Percentiles rank a stretch among this genome's conserved stretches.
Evolutionary conservation across 2,797 vertebrate species (phyloP).

Genomic region (Zalophus californianus): DNA sequence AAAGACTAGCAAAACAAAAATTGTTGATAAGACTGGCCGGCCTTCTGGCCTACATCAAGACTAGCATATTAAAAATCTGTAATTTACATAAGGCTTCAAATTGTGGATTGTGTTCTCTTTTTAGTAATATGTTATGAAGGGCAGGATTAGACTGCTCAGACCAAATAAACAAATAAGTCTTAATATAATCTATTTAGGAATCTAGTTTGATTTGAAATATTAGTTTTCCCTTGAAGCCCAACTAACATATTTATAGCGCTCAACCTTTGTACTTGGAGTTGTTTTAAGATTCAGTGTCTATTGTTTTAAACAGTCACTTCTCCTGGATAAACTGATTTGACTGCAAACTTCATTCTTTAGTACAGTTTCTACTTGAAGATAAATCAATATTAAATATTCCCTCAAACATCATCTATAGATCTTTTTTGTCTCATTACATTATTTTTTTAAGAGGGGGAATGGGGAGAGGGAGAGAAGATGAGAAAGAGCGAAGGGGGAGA

Average conservation of each 20-base stretch:
- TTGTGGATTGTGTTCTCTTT: constrained; percentile 62
- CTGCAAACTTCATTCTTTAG: constrained; percentile 91
- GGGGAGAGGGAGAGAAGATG: too few relatives aligned
- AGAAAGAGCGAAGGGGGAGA: neutral
- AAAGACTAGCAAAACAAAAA: constrained; percentile 92
- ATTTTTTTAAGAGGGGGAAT: constrained; percentile 89
- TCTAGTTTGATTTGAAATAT: constrained; percentile 67
- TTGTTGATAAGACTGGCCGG: constrained; percentile 91
- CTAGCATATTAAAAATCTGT: constrained; percentile 72
- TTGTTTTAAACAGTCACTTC: constrained; percentile 85
- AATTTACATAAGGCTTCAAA: constrained; percentile 65
- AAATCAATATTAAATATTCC: constrained; percentile 98
- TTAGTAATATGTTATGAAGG: constrained; percentile 58
- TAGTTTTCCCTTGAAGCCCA: constrained; percentile 61
- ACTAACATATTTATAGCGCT: constrained; percentile 72
- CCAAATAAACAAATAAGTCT: constrained; percentile 69
- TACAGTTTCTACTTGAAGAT: constrained; percentile 91
- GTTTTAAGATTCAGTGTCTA: constrained; percentile 82
- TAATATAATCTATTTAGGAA: constrained; percentile 74
- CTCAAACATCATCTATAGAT: constrained; percentile 91
- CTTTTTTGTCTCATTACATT: constrained; percentile 95
- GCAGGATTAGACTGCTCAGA: constrained; percentile 48
- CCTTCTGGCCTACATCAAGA: constrained; percentile 83
- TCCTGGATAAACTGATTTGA: constrained; percentile 94
- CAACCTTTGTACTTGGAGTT: constrained; percentile 67